phyloP scores from a whole-genome alignment of 1,140 invertebrate species.

The Dreissena rostriformis region DNA sequence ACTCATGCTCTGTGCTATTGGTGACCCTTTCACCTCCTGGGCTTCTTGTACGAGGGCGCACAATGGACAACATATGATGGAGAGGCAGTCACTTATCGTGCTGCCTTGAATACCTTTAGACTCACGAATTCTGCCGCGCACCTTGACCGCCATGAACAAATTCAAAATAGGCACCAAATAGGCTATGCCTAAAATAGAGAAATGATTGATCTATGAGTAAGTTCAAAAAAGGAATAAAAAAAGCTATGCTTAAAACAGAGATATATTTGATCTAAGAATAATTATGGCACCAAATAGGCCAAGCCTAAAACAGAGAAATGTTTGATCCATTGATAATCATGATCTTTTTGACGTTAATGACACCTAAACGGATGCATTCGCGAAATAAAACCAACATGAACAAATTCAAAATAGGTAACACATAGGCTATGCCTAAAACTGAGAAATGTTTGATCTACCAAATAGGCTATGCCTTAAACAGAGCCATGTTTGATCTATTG shows the following conservation, averaged over 20 bases:
- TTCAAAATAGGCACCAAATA: constrained; percentile 68
- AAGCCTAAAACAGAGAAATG: constrained; percentile 50
- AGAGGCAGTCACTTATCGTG: constrained; percentile 67
- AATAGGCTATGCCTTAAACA: constrained; percentile 60
- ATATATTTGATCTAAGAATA: too few species aligned
- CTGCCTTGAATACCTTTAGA: constrained; percentile 69
- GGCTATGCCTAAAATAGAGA: constrained; percentile 60
- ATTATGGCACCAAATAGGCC: constrained; percentile 64
- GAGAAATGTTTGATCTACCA: too few species aligned
- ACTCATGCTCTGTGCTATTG: constrained; percentile 58
- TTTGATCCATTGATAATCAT: too few species aligned
- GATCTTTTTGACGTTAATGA: too few species aligned
- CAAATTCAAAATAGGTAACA: constrained; percentile 69
- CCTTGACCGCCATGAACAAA: constrained; percentile 60
- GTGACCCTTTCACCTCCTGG: constrained; percentile 69
- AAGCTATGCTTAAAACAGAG: too few species aligned
- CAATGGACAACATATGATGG: constrained; percentile 67
- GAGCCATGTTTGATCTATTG: neutral
- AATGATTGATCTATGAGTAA: too few species aligned
- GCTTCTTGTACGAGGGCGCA: constrained; percentile 74
- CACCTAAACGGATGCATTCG: too few species aligned
- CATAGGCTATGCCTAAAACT: constrained; percentile 60
- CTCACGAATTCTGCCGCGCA: constrained; percentile 73
- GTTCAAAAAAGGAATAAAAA: too few species aligned
- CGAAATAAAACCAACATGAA: too few species aligned